Percentiles rank a stretch among this genome's conserved stretches.
These are phyloP conservation scores for Bergia puertoricense DNA, from an alignment of 92 coral and sea anemone species.

Conservation along the genomic window DNA sequence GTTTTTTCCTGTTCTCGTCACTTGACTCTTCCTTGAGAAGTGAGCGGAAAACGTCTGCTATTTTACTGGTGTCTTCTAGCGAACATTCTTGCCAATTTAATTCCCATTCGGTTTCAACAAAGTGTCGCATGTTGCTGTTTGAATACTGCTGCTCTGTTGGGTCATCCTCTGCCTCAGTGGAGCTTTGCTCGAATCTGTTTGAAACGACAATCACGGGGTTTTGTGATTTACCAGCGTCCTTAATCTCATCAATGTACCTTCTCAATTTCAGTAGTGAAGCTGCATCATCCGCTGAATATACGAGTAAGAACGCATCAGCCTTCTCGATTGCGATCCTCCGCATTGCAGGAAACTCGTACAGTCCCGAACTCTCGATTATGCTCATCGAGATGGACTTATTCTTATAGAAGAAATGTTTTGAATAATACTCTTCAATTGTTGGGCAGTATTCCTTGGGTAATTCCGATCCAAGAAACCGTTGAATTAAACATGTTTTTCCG, in stretches of 20 bases:
- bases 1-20: not conserved
- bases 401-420: constrained; percentile 69
- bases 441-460: constrained; percentile 71
- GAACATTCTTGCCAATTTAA: constrained; percentile 66
- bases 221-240: constrained; percentile 43
- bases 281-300: constrained; percentile 70
- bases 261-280: constrained; percentile 68
- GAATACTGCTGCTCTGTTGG: constrained; percentile 50
- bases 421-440: constrained; percentile 88
- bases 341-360: constrained; percentile 96
- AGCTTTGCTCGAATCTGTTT: constrained; percentile 61
- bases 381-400: constrained; percentile 82
- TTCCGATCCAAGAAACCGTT: constrained; percentile 70
- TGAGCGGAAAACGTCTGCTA: constrained; percentile 55
- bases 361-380: constrained; percentile 90
- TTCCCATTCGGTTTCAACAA: constrained; percentile 62
- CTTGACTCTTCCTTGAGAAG: constrained; percentile 40
- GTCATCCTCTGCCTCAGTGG: constrained; percentile 25
- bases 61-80: constrained; percentile 56
- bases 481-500: constrained; percentile 88
- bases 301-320: constrained; percentile 83
- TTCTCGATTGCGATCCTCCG: constrained; percentile 82
- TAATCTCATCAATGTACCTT: constrained; percentile 79
- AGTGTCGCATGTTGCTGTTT: constrained; percentile 44
- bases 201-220: constrained; percentile 83